A percentile compares a stretch with the other conserved stretches of the same genome.
These are phyloP conservation scores for Pterocles burchelli DNA, from an alignment of 2,113 vertebrate genomes.

Conservation along the genomic window DNA sequence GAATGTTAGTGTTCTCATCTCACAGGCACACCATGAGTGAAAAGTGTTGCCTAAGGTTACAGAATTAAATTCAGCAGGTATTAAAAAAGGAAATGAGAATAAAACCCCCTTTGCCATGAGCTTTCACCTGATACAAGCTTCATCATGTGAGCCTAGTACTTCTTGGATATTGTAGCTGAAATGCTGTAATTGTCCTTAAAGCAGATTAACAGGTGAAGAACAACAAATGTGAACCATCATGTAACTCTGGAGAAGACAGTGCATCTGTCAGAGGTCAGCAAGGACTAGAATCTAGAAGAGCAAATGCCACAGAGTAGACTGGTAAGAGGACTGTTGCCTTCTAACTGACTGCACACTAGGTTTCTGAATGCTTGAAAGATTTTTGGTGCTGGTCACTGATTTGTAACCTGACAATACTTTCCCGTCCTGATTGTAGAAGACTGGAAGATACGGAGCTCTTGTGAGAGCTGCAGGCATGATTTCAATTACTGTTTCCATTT, in stretches of 20 bases:
- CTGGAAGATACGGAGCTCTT: background rate
- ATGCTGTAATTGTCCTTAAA: background rate
- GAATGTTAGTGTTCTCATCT: background rate
- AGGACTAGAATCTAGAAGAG: background rate
- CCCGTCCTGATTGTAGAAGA: background rate
- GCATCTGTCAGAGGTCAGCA: background rate
- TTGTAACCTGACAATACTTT: background rate
- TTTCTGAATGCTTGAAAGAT: background rate
- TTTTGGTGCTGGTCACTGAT: background rate
- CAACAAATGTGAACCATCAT: background rate
- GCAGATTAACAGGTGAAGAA: background rate
- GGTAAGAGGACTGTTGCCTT: background rate
- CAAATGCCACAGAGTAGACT: background rate
- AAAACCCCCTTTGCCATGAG: background rate
- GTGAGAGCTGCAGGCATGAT: background rate
- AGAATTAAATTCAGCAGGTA: background rate
- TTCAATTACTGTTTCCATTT: background rate
- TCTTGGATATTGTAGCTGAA: background rate
- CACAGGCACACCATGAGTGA: background rate
- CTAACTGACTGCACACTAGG: background rate
- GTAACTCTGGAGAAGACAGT: accelerated
- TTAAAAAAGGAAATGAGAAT: background rate
- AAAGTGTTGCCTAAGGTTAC: background rate
- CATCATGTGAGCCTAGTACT: background rate
- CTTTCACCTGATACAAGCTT: background rate